Evolutionary conservation across 92 coral and sea anemone species (phyloP).

Genomic region (Galaxea fascicularis): DNA sequence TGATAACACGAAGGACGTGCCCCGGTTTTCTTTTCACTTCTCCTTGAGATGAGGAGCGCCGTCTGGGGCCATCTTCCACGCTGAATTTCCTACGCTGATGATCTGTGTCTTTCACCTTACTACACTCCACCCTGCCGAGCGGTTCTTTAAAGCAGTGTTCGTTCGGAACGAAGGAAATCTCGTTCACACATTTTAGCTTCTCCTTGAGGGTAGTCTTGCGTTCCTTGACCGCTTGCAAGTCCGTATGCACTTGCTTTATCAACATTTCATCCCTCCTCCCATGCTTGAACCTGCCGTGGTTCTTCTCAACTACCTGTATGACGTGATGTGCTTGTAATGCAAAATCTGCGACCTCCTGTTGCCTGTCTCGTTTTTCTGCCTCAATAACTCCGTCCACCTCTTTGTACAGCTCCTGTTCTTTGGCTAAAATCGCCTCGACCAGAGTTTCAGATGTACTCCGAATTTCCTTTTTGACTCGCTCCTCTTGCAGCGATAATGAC

Average conservation of each 20-base stretch:
- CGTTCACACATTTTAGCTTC: background rate
- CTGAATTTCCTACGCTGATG: background rate
- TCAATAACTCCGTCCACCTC: constrained; percentile 39
- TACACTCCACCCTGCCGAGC: constrained; percentile 25
- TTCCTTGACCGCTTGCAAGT: constrained; percentile 8
- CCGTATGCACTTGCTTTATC: constrained; percentile 13
- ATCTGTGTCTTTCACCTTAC: background rate
- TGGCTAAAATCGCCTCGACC: constrained; percentile 19
- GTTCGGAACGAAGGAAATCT: constrained; percentile 23
- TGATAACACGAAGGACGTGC: background rate
- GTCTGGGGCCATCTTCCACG: background rate
- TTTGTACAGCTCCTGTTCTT: constrained; percentile 30
- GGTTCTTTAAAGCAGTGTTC: constrained; percentile 21
- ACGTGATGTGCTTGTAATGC: constrained; percentile 35
- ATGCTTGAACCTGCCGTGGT: constrained; percentile 30
- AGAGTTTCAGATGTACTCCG: constrained; percentile 14
- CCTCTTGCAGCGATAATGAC: constrained; percentile 31
- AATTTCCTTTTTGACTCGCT: constrained; percentile 30
- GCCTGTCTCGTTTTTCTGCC: constrained; percentile 26
- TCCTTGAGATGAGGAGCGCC: background rate
- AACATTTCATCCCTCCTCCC: constrained; percentile 1
- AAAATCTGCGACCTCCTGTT: constrained; percentile 35
- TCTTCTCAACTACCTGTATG: constrained; percentile 29
- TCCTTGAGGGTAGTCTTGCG: constrained; percentile 25
- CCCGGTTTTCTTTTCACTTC: constrained; percentile 26